phyloP scores from a whole-genome alignment of 2,113 vertebrate species.

The Pedetes capensis region DNA sequence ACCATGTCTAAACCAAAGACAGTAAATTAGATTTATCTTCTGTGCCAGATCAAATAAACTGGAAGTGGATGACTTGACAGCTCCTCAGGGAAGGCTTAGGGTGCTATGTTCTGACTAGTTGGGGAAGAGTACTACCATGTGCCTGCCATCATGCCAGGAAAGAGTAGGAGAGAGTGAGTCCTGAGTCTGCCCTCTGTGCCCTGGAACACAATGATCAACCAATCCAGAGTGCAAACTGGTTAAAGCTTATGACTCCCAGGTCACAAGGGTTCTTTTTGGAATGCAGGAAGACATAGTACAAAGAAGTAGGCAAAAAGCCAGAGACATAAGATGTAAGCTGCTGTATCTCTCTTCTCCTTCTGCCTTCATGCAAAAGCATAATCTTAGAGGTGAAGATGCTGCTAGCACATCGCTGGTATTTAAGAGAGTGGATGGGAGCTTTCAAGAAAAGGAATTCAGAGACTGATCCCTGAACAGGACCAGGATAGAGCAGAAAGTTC shows the following conservation, averaged over 20 bases:
- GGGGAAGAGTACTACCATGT: neutral
- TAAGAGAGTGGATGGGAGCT: neutral
- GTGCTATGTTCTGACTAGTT: neutral
- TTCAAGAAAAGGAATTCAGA: neutral
- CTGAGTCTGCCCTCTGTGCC: neutral
- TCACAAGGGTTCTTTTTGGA: neutral
- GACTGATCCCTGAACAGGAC: neutral
- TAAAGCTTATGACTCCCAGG: neutral
- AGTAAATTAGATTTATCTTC: neutral
- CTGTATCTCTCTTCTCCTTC: neutral
- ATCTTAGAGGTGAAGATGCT: neutral
- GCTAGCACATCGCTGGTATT: neutral
- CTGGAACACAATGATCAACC: neutral
- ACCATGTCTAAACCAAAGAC: neutral
- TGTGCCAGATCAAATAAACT: neutral
- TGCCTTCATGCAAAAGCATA: neutral
- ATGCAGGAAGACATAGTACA: neutral
- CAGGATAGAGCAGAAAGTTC: neutral
- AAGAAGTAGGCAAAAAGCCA: neutral
- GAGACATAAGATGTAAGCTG: neutral
- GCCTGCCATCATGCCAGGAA: neutral
- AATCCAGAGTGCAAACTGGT: neutral
- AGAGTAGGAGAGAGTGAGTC: neutral
- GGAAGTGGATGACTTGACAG: neutral
- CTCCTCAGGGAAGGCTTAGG: neutral